Base-by-base conservation (phyloP, 2,113 vertebrate genomes). In the Trematocara marginatum region DNA sequence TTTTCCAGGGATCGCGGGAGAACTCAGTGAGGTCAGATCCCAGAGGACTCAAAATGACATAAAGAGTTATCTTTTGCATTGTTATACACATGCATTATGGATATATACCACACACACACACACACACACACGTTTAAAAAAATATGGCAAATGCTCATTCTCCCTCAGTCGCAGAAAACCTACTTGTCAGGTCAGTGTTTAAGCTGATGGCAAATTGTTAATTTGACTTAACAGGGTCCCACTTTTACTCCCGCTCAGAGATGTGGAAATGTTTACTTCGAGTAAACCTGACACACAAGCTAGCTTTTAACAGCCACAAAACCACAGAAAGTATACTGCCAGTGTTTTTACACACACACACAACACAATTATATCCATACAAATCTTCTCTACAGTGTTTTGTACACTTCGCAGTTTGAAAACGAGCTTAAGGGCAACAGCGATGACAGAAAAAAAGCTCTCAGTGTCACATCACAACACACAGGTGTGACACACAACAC, bases 1-100 rank as follows among this genome's bases (percentile, higher is more conserved):
- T 66, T 80, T 83, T 88, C 83, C 38, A 4, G 84, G 86, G 90
- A 92, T 90, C 79, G 74, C 83, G 61, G 90, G 91, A 92, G 90
- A 94, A 83, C 71, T 85, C 66, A 4, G 16, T 6, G 78, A 82
- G 90, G 88, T 92, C 84, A 38, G 52, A 64, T 90, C 93, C 89
- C 90, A 34, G 45, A 26, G 88, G 90, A 83, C 23, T 49, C 10
- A 61, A 54, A 90, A 20, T 82, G 89, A 87, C 87, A 81, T 34
- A 15, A 79, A 85, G 78, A 78, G 20, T 82, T 45, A 88, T 85
- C 18, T 31, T 5, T 26, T 74, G 61, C 38, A 81, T 84, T 42
- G 38, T 10, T 18, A 20, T 56, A 78, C 16, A 34, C 53, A 31
- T 18, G 15, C 26, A 51, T 71, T 71, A 45, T 49, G 10, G 47